phyloP scores from a whole-genome alignment of 2,888 invertebrate species.

The Eumacrocentrus americanus region DNA sequence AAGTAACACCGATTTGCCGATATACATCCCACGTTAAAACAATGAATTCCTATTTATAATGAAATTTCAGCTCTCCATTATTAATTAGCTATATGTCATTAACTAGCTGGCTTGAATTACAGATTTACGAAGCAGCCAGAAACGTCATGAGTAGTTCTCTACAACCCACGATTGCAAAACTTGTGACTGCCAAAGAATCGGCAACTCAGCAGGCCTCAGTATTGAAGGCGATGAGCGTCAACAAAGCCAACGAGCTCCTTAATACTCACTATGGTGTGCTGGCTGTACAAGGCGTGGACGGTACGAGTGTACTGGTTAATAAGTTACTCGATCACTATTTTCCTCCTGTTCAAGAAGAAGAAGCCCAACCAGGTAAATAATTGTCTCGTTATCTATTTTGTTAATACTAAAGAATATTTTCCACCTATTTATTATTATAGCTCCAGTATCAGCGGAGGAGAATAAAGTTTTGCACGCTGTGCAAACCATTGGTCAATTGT shows the following conservation, averaged over 20 bases:
- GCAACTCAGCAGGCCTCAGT: slow-evolving; percentile 71
- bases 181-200: slow-evolving; percentile 63
- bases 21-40: too few relatives aligned
- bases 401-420: too few relatives aligned
- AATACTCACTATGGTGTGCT: slow-evolving; percentile 74
- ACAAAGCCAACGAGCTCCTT: slow-evolving; percentile 74
- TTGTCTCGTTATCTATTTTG: too few relatives aligned
- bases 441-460: slow-evolving; percentile 67
- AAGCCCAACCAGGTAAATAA: slow-evolving; percentile 60
- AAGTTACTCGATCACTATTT: slow-evolving; percentile 77
- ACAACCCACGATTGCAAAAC: slow-evolving; percentile 55
- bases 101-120: slow-evolving; percentile 20
- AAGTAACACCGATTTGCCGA: too few relatives aligned
- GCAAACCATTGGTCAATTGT: slow-evolving; percentile 76
- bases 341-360: slow-evolving; percentile 65
- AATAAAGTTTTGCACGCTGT: slow-evolving; percentile 76
- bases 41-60: too few relatives aligned
- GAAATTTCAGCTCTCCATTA: too few relatives aligned
- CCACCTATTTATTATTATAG: too few relatives aligned
- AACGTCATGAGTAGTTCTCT: slow-evolving; percentile 55
- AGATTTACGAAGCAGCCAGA: slow-evolving; percentile 58
- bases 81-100: too few relatives aligned
- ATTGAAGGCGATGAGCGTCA: slow-evolving; percentile 73
- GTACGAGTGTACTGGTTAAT: slow-evolving; percentile 73
- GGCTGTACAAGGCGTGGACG: slow-evolving; percentile 73